Conservation (phyloP, 2,113 vertebrate species). For the Halichoeres trimaculatus region DNA sequence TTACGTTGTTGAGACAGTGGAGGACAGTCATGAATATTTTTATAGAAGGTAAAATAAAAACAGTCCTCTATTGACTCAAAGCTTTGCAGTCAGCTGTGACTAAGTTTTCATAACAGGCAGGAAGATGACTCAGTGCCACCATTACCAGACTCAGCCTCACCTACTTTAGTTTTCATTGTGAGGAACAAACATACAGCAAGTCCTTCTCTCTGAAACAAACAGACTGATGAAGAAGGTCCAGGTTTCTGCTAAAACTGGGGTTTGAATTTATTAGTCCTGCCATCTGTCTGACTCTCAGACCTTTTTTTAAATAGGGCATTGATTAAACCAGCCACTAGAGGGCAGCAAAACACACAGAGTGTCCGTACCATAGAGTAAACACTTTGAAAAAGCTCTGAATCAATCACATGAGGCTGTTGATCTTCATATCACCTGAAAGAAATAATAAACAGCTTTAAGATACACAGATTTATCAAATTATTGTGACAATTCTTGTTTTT, state of each 20-base stretch:
- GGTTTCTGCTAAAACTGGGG: constrained; percentile 21
- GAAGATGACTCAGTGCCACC: background rate
- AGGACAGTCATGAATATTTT: constrained; percentile 25
- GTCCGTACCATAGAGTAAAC: too few relatives aligned
- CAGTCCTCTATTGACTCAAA: constrained; percentile 13
- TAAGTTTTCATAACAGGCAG: constrained; percentile 9
- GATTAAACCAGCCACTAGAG: constrained; percentile 37
- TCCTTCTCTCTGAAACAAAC: background rate
- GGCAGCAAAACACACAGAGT: constrained; percentile 50
- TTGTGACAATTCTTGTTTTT: too few relatives aligned
- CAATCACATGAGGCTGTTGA: too few relatives aligned
- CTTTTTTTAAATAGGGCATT: background rate
- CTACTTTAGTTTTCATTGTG: background rate
- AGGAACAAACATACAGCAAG: background rate
- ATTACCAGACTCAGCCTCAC: background rate
- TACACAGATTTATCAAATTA: too few relatives aligned
- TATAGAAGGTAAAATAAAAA: constrained; percentile 23
- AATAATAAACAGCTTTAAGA: too few relatives aligned
- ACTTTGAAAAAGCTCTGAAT: too few relatives aligned
- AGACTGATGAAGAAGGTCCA: background rate
- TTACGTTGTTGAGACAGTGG: background rate
- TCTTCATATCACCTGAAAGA: too few relatives aligned
- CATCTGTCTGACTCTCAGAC: background rate
- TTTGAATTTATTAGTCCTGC: background rate
- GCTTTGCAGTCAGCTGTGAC: constrained; percentile 17